Conservation (phyloP, 2,113 vertebrate species). For the Pyxicephalus adspersus region DNA sequence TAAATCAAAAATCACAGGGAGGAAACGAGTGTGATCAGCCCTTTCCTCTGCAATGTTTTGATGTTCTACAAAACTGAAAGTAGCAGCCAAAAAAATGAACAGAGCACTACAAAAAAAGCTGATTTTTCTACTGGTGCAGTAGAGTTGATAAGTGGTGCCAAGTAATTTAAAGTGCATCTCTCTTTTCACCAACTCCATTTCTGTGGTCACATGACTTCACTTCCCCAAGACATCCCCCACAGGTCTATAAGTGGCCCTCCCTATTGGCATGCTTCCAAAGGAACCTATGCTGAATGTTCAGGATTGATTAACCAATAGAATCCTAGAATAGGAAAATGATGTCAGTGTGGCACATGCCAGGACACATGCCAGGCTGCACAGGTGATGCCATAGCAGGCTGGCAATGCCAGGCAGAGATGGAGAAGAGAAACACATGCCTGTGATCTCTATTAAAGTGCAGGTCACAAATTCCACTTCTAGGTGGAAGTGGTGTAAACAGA, state of each 20-base stretch:
- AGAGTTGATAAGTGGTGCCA: not conserved
- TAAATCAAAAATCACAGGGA: constrained; percentile 20
- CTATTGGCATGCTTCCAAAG: no score
- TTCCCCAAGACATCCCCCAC: not conserved
- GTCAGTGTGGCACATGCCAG: no score
- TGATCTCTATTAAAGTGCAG: no score
- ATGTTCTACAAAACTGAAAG: constrained; percentile 10
- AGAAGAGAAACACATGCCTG: no score
- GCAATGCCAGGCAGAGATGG: no score
- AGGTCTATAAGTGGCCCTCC: not conserved
- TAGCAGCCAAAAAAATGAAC: not conserved
- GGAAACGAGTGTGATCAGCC: constrained; percentile 23
- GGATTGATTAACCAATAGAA: no score
- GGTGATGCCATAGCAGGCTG: no score
- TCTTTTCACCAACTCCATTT: not conserved
- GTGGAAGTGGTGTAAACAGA: no score
- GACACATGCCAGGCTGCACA: no score
- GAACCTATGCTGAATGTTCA: no score
- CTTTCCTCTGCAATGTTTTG: constrained; percentile 34
- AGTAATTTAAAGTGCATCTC: not conserved
- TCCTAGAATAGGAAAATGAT: no score
- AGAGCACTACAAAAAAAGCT: not conserved
- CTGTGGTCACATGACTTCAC: not conserved
- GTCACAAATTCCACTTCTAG: no score
- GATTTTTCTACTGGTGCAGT: not conserved